Conservation (phyloP, 2,888 invertebrate genomes). For the Elaeidobius kamerunicus region DNA sequence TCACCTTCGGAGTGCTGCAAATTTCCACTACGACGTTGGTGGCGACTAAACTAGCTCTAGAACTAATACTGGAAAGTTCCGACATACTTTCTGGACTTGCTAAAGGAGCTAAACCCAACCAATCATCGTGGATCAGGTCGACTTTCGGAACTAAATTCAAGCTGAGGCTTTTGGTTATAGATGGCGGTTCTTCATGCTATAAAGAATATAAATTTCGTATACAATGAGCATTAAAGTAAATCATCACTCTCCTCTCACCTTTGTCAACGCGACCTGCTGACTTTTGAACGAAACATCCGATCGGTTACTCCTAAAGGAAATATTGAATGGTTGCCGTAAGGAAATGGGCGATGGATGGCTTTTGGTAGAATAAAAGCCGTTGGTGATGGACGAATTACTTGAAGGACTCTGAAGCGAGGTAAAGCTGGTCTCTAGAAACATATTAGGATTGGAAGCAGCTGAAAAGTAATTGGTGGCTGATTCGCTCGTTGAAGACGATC, state of each 20-base stretch:
- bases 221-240: neutral
- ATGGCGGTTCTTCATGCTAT: constrained; percentile 28
- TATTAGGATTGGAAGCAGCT: constrained; percentile 50
- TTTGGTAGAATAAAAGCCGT: constrained; percentile 45
- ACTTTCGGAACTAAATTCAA: constrained; percentile 43
- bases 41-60: constrained; percentile 61
- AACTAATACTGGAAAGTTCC: constrained; percentile 75
- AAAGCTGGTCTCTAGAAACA: constrained; percentile 74
- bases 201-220: neutral
- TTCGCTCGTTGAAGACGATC: constrained; percentile 50
- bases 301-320: constrained; percentile 24
- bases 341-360: constrained; percentile 43
- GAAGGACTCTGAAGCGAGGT: constrained; percentile 60
- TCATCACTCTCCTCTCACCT: constrained; percentile 11
- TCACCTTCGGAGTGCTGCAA: constrained; percentile 38
- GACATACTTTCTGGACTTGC: constrained; percentile 82
- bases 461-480: constrained; percentile 34
- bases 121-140: constrained; percentile 60
- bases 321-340: constrained; percentile 30
- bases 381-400: constrained; percentile 47
- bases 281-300: constrained; percentile 22
- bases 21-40: constrained; percentile 46
- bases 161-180: constrained; percentile 37
- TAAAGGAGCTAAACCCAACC: constrained; percentile 70
- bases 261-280: constrained; percentile 22